Percentiles rank a stretch among this genome's conserved stretches.
Conservation (phyloP, 2,888 invertebrate genomes). For the Ctena decussata region DNA sequence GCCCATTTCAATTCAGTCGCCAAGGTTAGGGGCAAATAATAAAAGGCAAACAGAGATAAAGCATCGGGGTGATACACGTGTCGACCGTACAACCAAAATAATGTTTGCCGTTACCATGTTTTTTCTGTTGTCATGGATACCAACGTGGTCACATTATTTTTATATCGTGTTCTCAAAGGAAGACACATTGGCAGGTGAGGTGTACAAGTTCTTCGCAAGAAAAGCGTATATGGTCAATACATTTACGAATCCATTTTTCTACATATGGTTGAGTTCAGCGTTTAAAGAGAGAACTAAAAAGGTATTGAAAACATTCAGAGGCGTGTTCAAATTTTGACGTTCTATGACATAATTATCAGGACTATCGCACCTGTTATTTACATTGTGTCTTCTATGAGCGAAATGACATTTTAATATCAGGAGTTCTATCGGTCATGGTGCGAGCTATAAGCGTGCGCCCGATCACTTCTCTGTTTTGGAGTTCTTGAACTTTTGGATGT, state of each 20-base stretch:
- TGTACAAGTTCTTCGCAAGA: neutral
- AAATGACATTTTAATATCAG: too few species aligned
- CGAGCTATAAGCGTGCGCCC: too few species aligned
- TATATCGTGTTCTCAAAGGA: neutral
- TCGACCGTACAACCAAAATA: neutral
- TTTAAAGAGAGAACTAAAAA: neutral
- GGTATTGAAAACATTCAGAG: neutral
- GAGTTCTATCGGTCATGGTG: too few species aligned
- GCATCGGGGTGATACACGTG: neutral
- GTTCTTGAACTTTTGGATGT: too few species aligned
- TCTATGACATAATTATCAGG: too few species aligned
- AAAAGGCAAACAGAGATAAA: neutral
- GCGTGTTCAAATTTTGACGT: too few species aligned
- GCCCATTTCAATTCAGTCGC: neutral
- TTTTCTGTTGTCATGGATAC: neutral
- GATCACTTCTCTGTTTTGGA: too few species aligned
- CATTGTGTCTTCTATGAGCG: too few species aligned
- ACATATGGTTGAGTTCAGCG: neutral
- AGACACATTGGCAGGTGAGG: neutral
- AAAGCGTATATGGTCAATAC: neutral
- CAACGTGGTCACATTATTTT: neutral
- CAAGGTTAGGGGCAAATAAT: neutral
- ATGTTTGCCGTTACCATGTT: neutral
- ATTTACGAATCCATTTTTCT: neutral
- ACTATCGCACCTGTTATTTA: too few species aligned